Percentiles rank a stretch among this genome's conserved stretches.
Evolutionary conservation across 2,113 vertebrate genomes (phyloP).

Genomic region (Todiramphus chloris): DNA sequence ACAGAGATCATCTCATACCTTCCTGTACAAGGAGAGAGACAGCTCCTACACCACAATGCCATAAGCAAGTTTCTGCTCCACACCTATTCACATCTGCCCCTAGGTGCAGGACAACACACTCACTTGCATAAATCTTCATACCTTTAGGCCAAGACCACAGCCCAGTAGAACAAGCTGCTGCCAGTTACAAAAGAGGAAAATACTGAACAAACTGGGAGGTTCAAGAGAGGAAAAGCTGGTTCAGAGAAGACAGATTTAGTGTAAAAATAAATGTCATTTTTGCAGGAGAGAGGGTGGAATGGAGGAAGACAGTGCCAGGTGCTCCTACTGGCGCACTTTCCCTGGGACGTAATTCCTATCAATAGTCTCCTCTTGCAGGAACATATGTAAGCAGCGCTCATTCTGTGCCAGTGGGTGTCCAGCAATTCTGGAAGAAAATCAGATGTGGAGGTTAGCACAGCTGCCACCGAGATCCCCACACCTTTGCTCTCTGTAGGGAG

Average conservation of each 20-base stretch:
- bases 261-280: constrained; percentile 91
- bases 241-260: constrained; percentile 81
- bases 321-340: constrained; percentile 95
- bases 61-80: constrained; percentile 33
- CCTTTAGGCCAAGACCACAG: constrained; percentile 64
- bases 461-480: neutral
- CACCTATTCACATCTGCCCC: constrained; percentile 3
- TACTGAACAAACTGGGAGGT: constrained; percentile 71
- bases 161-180: constrained; percentile 69
- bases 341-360: constrained; percentile 99
- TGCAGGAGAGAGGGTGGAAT: constrained; percentile 76
- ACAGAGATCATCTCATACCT: constrained; percentile 15
- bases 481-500: neutral
- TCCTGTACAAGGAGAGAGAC: constrained; percentile 41
- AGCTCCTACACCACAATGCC: constrained; percentile 26
- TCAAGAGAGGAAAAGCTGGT: constrained; percentile 77
- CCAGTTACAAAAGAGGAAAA: constrained; percentile 72
- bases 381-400: constrained; percentile 99
- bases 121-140: constrained; percentile 64
- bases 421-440: constrained; percentile 88
- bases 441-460: constrained; percentile 36
- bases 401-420: constrained; percentile 99
- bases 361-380: constrained; percentile 96
- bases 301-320: constrained; percentile 73
- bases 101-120: neutral